phyloP scores from a whole-genome alignment of 2,888 invertebrate genomes.

The Auanema sp. region DNA sequence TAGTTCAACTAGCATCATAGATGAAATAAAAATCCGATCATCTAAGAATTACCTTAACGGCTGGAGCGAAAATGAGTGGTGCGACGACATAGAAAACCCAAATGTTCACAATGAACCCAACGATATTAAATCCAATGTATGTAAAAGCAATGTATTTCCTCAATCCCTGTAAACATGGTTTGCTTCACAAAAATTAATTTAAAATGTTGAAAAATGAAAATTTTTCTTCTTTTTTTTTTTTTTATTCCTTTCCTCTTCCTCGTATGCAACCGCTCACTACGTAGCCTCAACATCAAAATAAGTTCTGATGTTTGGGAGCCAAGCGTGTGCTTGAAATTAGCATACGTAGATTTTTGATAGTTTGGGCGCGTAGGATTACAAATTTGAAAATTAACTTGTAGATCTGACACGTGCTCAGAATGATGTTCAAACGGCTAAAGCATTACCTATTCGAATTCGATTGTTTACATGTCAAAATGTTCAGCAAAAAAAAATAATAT shows the following conservation, averaged over 20 bases:
- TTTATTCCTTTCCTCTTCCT: neutral
- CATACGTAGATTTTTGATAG: too few relatives aligned
- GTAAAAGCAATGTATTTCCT: slow-evolving; percentile 60
- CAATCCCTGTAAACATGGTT: slow-evolving; percentile 48
- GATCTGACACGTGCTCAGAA: too few relatives aligned
- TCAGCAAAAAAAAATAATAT: too few relatives aligned
- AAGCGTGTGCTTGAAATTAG: too few relatives aligned
- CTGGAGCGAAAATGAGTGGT: slow-evolving; percentile 55
- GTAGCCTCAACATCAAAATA: too few relatives aligned
- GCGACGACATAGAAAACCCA: slow-evolving; percentile 61
- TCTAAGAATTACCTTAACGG: slow-evolving; percentile 34
- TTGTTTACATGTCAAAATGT: too few relatives aligned
- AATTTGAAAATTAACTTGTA: too few relatives aligned
- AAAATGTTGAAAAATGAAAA: neutral
- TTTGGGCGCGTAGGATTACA: too few relatives aligned
- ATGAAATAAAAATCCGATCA: neutral
- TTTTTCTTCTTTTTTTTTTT: neutral
- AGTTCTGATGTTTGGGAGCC: too few relatives aligned
- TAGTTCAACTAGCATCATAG: neutral
- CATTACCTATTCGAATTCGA: too few relatives aligned
- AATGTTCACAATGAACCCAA: slow-evolving; percentile 59
- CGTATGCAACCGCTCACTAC: too few relatives aligned
- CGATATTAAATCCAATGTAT: slow-evolving; percentile 58
- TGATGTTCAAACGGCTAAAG: too few relatives aligned
- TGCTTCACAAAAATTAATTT: neutral